Evolutionary conservation across 1,140 invertebrate genomes (phyloP), one percentile per base, ranked within the genome.

Genomic region (Nylanderia fulva): DNA sequence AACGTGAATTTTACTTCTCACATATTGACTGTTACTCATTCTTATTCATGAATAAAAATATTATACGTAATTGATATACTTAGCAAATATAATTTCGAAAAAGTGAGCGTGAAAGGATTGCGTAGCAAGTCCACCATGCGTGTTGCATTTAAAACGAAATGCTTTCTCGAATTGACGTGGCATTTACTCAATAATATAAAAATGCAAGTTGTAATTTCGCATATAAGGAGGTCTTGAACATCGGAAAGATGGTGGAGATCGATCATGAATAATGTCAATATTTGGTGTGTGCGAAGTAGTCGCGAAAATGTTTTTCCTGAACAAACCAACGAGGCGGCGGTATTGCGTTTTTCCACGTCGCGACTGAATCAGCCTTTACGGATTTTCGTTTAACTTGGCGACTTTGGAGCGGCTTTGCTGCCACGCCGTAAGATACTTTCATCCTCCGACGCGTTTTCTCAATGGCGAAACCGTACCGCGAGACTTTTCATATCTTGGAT

Each of bases 351-450:
- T 63, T 76, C 39, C 74, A 45, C 24, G 58, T 63, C 52, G 27
- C 42, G 18, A 42, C 36, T 54, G 71, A 63, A 84, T 84, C 80
- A 84, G 71, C 72, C 45, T 84, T 84, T 84, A 74, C 71, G 58
- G 71, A 84, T 45, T 84, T 84, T 84, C 71, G 80, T 84, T 76
- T 84, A 84, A 84, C 80, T 84, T 76, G 69, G 69, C 60, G 71
- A 56, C 80, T 84, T 84, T 54, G n/a, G 42, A 39, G 21, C 42
- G 56, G 71, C 72, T 75, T 84, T 84, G 45, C 56, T 45, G 42
- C 71, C 69, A 27, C 42, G 13, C n/a, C 29, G 71, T 84, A 63
- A 76, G 80, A 84, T 61, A 84, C 68, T 84, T 63, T 84, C 80
- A 84, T 84, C 71, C 80, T 18, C 45, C 60, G 29, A 9, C 58